A percentile compares a stretch with the other conserved stretches of the same genome.
Evolutionary conservation across 2,797 vertebrate species (phyloP).

Genomic region (Danio kyathit): DNA sequence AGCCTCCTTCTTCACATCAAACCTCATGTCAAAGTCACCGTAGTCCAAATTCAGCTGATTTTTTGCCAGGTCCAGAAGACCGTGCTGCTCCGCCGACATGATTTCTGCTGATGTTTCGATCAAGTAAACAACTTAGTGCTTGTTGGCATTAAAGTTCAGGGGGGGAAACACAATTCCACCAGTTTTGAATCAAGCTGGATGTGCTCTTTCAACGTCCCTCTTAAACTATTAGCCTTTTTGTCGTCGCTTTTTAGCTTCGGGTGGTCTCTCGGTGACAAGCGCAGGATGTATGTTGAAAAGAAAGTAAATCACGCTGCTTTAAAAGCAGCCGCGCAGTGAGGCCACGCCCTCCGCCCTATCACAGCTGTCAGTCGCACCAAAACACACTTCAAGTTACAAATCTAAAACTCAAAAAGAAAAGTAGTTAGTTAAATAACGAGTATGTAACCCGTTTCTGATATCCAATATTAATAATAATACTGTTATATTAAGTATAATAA

Average conservation of each 20-base stretch:
- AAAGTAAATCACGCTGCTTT: slow-evolving; percentile 44
- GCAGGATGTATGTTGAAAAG: slow-evolving; percentile 32
- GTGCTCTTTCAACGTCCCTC: not conserved
- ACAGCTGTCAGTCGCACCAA: slow-evolving; percentile 30
- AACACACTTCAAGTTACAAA: not conserved
- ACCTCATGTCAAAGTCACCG: slow-evolving; percentile 96
- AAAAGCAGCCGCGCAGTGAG: slow-evolving; percentile 36
- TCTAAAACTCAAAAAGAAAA: not conserved
- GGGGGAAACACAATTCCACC: not conserved
- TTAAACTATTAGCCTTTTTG: not conserved
- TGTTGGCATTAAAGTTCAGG: not conserved
- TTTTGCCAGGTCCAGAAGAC: slow-evolving; percentile 86
- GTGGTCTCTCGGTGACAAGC: slow-evolving; percentile 3
- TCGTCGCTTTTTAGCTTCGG: not conserved
- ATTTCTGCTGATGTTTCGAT: slow-evolving; percentile 27
- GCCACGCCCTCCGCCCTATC: slow-evolving; percentile 35
- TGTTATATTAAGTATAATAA: too few relatives aligned
- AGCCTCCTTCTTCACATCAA: slow-evolving; percentile 95
- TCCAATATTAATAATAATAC: too few relatives aligned
- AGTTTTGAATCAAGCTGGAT: not conserved
- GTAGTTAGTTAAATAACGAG: not conserved
- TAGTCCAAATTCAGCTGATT: slow-evolving; percentile 92
- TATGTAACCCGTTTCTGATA: not conserved
- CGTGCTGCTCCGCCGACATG: slow-evolving; percentile 55
- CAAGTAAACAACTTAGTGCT: slow-evolving; percentile 16